phyloP scores from a whole-genome alignment of 2,113 vertebrate genomes.

The Sinosuthora webbiana region DNA sequence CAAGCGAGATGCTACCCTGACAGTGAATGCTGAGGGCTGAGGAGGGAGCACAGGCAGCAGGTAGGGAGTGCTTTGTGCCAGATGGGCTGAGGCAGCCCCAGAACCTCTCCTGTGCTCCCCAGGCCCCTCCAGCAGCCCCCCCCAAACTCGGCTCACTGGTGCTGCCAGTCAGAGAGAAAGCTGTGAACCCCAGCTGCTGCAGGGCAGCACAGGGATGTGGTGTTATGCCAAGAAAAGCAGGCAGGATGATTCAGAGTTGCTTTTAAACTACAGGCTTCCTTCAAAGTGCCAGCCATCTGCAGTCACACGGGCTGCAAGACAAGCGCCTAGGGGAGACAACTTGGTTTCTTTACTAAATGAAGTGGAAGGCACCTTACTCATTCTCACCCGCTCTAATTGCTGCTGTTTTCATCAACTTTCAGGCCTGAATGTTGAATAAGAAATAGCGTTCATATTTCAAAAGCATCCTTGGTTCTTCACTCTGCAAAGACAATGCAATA shows the following conservation, averaged over 20 bases:
- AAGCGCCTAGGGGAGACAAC: neutral
- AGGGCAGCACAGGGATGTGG: neutral
- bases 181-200: neutral
- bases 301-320: slow-evolving; percentile 12
- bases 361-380: slow-evolving; percentile 25
- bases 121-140: neutral
- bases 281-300: slow-evolving; percentile 25
- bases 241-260: slow-evolving; percentile 33
- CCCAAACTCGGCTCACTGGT: neutral
- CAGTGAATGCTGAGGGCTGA: neutral
- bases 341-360: slow-evolving; percentile 12
- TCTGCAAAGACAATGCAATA: neutral
- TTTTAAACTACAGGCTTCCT: slow-evolving; percentile 17
- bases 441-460: neutral
- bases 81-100: neutral
- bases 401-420: neutral
- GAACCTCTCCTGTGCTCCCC: neutral
- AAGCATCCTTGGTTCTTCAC: neutral
- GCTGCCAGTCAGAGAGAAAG: too few relatives aligned
- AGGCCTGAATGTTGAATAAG: slow-evolving; percentile 13
- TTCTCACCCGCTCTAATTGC: neutral
- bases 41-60: neutral
- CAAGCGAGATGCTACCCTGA: neutral
- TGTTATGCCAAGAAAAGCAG: neutral
- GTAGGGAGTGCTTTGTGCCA: neutral